Percentiles rank a stretch among this genome's conserved stretches.
Evolutionary conservation across 2,888 invertebrate species (phyloP).

Genomic region (Encarsia formosa): DNA sequence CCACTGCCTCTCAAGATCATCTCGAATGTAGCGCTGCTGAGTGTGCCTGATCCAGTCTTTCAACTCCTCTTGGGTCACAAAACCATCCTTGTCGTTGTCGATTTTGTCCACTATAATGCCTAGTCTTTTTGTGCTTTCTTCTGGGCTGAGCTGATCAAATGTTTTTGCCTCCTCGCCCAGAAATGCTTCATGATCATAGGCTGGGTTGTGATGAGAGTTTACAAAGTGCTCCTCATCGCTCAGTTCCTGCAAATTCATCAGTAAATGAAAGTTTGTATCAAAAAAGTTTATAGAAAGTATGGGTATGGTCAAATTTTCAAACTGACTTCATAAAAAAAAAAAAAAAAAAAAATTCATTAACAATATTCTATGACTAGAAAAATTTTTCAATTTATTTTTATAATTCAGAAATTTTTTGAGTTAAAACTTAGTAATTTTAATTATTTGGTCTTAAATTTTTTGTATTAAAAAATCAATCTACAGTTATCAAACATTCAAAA

Average conservation of each 20-base stretch:
- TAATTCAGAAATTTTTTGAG: too few relatives aligned
- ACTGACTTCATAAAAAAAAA: too few relatives aligned
- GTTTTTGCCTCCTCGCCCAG: constrained; percentile 91
- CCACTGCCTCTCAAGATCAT: constrained; percentile 93
- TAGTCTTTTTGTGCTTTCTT: constrained; percentile 87
- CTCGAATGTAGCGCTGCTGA: constrained; percentile 85
- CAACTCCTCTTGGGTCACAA: constrained; percentile 80
- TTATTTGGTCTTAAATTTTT: too few relatives aligned
- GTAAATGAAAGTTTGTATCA: background rate
- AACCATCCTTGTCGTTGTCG: constrained; percentile 79
- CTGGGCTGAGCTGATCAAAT: constrained; percentile 90
- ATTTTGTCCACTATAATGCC: constrained; percentile 91
- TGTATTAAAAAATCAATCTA: too few relatives aligned
- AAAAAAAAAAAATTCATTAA: background rate
- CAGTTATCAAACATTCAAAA: too few relatives aligned
- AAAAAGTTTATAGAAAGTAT: too few relatives aligned
- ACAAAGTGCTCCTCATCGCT: constrained; percentile 77
- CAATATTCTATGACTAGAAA: too few relatives aligned
- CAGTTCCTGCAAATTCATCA: constrained; percentile 55
- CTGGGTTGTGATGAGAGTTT: constrained; percentile 77
- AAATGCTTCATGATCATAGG: constrained; percentile 97
- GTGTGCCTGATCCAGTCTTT: constrained; percentile 96
- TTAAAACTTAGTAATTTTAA: too few relatives aligned
- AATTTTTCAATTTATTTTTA: too few relatives aligned
- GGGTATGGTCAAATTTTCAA: too few relatives aligned